Percentiles rank a stretch among this genome's conserved stretches.
phyloP scores from a whole-genome alignment of 2,113 vertebrate genomes.

The Alaudala cheleensis region DNA sequence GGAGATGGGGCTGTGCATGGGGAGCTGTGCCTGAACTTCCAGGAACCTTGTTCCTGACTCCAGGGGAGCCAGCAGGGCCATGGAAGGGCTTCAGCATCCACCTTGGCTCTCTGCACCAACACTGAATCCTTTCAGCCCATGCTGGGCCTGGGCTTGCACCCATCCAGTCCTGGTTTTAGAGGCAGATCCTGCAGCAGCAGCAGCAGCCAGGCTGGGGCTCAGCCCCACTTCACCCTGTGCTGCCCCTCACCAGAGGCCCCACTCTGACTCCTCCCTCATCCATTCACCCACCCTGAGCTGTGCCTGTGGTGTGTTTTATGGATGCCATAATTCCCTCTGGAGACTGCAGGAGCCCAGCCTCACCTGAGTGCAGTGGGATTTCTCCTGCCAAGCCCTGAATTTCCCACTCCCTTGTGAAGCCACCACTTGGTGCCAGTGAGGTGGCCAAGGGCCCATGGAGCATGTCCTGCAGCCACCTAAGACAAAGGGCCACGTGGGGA shows the following conservation, averaged over 20 bases:
- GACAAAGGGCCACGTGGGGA: neutral
- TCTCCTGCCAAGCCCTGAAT: neutral
- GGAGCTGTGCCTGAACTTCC: neutral
- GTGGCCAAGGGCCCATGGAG: accelerated
- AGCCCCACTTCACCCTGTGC: accelerated
- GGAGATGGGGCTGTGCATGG: accelerated
- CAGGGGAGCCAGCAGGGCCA: accelerated
- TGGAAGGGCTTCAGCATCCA: neutral
- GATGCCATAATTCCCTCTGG: neutral
- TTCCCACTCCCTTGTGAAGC: accelerated
- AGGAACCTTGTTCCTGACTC: accelerated
- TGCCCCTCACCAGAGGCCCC: neutral
- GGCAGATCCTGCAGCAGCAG: accelerated
- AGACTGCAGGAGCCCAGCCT: neutral
- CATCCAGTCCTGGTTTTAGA: neutral
- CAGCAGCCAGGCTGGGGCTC: neutral
- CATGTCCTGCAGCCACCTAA: neutral
- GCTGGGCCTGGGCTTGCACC: neutral
- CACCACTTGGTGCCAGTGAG: neutral
- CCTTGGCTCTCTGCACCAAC: accelerated
- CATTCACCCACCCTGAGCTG: accelerated
- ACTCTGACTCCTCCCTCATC: neutral
- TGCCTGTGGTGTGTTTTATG: accelerated
- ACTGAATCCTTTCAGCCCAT: accelerated
- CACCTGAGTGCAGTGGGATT: accelerated